Base-by-base conservation (phyloP, 2,888 invertebrate genomes). In the Leptinotarsa rubiginosa region DNA sequence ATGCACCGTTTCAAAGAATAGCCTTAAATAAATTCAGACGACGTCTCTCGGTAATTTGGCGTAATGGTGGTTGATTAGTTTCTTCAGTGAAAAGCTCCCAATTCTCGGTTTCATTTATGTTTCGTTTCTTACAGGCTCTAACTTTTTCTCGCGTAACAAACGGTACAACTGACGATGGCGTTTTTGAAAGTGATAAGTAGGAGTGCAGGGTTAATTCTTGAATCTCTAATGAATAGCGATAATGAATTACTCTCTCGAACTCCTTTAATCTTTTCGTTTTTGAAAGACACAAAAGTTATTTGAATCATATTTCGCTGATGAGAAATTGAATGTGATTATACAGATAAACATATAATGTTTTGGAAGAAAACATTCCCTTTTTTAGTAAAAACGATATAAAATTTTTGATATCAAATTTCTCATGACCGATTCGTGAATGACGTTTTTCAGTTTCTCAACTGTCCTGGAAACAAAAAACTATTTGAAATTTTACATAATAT, bases 111-210 rank as follows among this genome's bases (percentile, higher is more conserved):
- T 56, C 22, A 25, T 31, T 25, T 62, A 62, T 62, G 62, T 62
- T 62, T 25, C 62, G 25, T 31, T 62, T 62, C 62, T 62, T 31
- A 31, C 15, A 31, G 25, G 25, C 62, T 31, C 62, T 18, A n/a
- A 62, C 62, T 62, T 62, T 62, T 62, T 62, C 56, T 56, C 62
- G 31, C 62, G 31, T 62, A 31, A 62, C n/a, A 31, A 62, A 62
- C 31, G 62, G n/a, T 62, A 15, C 31, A 62, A 62, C 10, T 16
- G 31, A 25, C 31, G 31, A 25, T 31, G 25, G 62, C 31, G 31
- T 31, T 31, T n/a, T n/a, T 62, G 62, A 62, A 31, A 31, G 31
- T 25, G 31, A 25, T 31, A 10, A 62, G 25, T 62, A 16, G 16
- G 62, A 62, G 62, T 50, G 4, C 31, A 31, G 62, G 4, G 31